phyloP scores from a whole-genome alignment of 2,888 invertebrate species.

The Micoletzkya japonica region DNA sequence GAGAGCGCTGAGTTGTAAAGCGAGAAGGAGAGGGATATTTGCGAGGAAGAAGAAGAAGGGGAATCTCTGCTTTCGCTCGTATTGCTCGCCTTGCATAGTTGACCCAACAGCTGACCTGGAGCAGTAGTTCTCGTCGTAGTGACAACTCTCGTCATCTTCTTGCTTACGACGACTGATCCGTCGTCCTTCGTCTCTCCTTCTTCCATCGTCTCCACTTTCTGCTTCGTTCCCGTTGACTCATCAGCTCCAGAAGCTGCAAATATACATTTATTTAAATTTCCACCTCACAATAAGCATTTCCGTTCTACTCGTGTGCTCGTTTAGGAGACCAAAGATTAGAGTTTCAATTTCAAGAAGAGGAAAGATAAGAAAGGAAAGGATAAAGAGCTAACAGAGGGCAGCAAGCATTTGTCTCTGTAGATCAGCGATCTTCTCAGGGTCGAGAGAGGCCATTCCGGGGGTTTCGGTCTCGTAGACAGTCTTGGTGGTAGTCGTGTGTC shows the following conservation, averaged over 20 bases:
- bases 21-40: not conserved
- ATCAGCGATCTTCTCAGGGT: constrained; percentile 51
- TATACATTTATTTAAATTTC: not conserved
- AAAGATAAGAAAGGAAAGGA: not conserved
- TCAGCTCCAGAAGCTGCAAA: constrained; percentile 9
- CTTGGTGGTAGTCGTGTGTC: constrained; percentile 61
- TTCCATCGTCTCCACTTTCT: constrained; percentile 54
- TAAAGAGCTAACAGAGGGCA: constrained; percentile 47
- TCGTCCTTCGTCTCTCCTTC: constrained; percentile 63
- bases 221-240: constrained; percentile 18
- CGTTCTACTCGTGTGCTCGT: not conserved
- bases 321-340: not conserved
- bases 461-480: constrained; percentile 63
- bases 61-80: not conserved
- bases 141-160: constrained; percentile 62
- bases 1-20: not conserved
- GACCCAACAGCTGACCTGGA: constrained; percentile 45
- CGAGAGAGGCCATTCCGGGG: constrained; percentile 59
- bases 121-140: constrained; percentile 62
- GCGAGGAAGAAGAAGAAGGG: not conserved
- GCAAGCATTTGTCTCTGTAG: constrained; percentile 58
- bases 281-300: no score
- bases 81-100: not conserved
- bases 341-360: not conserved
- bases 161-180: constrained; percentile 61